phyloP scores from a whole-genome alignment of 2,888 invertebrate species.

The Thysanoteuthis rhombus region DNA sequence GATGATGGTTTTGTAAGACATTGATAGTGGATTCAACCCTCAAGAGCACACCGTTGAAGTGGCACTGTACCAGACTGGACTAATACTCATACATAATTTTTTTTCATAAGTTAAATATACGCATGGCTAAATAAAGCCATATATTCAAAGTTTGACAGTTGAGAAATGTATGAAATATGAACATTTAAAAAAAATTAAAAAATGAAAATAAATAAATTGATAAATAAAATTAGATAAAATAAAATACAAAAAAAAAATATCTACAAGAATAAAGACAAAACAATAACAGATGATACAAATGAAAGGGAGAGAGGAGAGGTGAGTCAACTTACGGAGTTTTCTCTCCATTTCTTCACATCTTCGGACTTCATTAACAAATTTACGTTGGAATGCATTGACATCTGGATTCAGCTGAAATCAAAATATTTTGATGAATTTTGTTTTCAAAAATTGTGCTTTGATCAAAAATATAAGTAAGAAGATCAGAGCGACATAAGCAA shows the following conservation, averaged over 20 bases:
- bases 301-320: not conserved
- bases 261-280: not conserved
- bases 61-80: no score
- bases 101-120: no score
- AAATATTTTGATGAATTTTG: conserved; percentile 28
- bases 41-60: no score
- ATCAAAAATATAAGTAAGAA: not conserved
- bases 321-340: conserved; percentile 77
- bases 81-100: no score
- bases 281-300: not conserved
- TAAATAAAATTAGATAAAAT: no score
- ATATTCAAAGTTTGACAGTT: not conserved
- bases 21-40: no score
- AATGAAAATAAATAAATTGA: no score
- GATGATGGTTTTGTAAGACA: no score
- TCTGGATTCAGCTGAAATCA: conserved; percentile 88
- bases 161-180: no score
- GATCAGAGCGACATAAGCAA: not conserved
- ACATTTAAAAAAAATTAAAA: not conserved
- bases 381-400: conserved; percentile 97
- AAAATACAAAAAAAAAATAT: no score
- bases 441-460: not conserved
- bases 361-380: conserved; percentile 97
- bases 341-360: conserved; percentile 99
- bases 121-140: not conserved